Percentiles rank a stretch among this genome's conserved stretches.
Conservation (phyloP, 2,888 invertebrate genomes). For the Brachypterus glaber region DNA sequence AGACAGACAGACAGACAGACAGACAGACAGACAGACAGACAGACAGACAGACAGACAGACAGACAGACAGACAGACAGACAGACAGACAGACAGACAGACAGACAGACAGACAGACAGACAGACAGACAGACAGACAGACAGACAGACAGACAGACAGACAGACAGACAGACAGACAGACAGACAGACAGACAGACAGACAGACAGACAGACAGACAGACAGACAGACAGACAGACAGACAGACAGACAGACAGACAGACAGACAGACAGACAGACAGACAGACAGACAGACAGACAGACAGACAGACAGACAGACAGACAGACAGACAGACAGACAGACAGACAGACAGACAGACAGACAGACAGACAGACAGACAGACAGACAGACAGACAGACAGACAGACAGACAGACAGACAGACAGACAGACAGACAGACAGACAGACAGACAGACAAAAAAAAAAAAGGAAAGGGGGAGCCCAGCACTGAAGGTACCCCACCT, state of each 20-base stretch:
- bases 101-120: conserved; percentile 22
- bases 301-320: conserved; percentile 2
- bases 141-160: conserved; percentile 21
- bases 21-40: conserved; percentile 20
- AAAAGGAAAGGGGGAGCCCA: too few species aligned
- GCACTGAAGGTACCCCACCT: too few species aligned
- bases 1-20: conserved; percentile 21
- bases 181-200: conserved; percentile 22
- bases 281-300: conserved; percentile 2
- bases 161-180: conserved; percentile 22
- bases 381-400: too few species aligned
- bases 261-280: conserved; percentile 2
- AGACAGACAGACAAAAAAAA: too few species aligned
- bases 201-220: conserved; percentile 21
- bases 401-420: too few species aligned
- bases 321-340: conserved; percentile 2
- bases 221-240: conserved; percentile 17
- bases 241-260: conserved; percentile 2
- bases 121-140: conserved; percentile 21
- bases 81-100: conserved; percentile 22
- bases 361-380: conserved; percentile 2
- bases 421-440: too few species aligned
- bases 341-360: conserved; percentile 2
- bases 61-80: conserved; percentile 22
- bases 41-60: conserved; percentile 20